Base-by-base conservation (phyloP, 2,888 invertebrate genomes). In the Nephrotoma appendiculata region DNA sequence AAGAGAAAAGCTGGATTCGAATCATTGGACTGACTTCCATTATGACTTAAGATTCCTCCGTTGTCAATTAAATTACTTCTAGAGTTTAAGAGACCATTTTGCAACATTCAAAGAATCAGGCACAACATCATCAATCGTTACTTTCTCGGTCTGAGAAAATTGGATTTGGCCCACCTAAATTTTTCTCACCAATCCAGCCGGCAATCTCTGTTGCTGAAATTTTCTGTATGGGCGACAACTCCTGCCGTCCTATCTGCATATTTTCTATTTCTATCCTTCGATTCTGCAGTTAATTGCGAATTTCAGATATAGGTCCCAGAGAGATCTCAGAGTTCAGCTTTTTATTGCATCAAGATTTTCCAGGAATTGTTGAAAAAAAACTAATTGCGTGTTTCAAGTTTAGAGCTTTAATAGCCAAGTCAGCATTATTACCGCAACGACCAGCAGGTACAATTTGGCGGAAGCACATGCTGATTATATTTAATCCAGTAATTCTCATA, bases 361-460 rank as follows among this genome's bases (percentile, higher is more conserved):
- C 19, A 83, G 83, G 4, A 31, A 3, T 83, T 83, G 31, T 83
- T 83, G 3, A 31, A 85, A 44, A 71, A 19, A 84, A 41, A 15
- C 7, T 31, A 15, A 85, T 43, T 11, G 43, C 85, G 57, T 85
- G 12, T n/a, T 71, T 57, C 11, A 71, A 41, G 11, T 52, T 85
- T 19, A 19, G 42, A 12, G 85, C 71, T 85, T 85, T 87, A 31
- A 87, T 41, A 12, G 31, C 42, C 41, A 19, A 5, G 15, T 57
- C 41, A 71, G 45, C 31, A 86, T 45, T 9, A n/a, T 31, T 15
- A 7, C 57, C 52, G 19, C 12, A n/a, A n/a, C 6, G 7, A 6
- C 44, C 71, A 48, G 48, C 57, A 41, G 41, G 87, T 89, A 19
- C 87, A 87, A 86, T 88, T 88, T 12, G 87, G 83, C 2, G 88